A percentile compares a stretch with the other conserved stretches of the same genome.
These are phyloP conservation scores for Planococcus citri DNA, from an alignment of 1,140 invertebrate genomes.

Conservation along the genomic window DNA sequence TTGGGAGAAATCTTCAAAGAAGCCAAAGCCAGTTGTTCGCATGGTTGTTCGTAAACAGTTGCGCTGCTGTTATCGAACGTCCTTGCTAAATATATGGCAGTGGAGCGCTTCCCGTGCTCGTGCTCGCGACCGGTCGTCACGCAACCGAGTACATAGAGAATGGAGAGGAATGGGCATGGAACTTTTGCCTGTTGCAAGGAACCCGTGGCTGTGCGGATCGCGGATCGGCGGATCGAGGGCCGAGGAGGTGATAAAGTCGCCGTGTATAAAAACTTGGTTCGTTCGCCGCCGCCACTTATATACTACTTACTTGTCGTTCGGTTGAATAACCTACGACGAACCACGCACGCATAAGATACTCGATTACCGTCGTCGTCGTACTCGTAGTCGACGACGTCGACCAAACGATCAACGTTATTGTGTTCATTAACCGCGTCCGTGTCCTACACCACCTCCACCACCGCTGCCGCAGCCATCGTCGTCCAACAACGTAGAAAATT, in stretches of 20 bases:
- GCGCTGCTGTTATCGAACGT: conserved; percentile 17
- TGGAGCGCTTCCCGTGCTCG: conserved; percentile 1
- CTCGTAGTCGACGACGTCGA: no score
- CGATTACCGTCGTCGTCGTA: no score
- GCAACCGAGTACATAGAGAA: not conserved
- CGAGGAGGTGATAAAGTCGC: not conserved
- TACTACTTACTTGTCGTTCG: conserved; percentile 1
- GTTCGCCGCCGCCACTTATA: no score
- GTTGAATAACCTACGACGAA: conserved; percentile 13
- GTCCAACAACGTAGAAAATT: no score
- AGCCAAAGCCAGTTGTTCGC: conserved; percentile 5
- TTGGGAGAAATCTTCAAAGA: conserved; percentile 6
- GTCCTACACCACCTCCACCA: no score
- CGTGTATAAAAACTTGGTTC: not conserved
- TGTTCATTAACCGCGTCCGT: not conserved
- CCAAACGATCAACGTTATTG: not conserved
- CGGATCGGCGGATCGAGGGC: not conserved
- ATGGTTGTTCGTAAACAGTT: conserved; percentile 11
- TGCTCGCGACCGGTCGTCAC: conserved; percentile 12
- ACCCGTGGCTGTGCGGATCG: not conserved
- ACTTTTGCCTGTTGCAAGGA: not conserved
- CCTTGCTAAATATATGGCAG: conserved; percentile 16
- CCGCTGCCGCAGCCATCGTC: no score
- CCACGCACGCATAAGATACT: not conserved
- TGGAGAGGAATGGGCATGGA: not conserved